Evolutionary conservation across 2,888 invertebrate genomes (phyloP), one percentile per base, ranked within the genome.

Genomic region (Lithophane socia): DNA sequence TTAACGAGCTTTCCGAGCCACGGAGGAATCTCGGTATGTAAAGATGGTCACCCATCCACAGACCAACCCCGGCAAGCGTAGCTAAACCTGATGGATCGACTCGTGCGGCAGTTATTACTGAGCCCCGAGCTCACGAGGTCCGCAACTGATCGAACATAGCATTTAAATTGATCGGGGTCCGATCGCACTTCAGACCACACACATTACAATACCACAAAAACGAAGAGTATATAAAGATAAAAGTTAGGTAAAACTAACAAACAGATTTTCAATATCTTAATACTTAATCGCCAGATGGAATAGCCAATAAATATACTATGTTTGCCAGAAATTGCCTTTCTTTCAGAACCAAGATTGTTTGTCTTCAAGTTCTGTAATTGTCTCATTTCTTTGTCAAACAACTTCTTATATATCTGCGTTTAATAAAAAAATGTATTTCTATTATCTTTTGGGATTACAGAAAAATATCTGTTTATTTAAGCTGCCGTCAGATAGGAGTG

Each of bases 381-480:
- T 29, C 70, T 82, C 69, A 82, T 86, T 69, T 76, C 82, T 82
- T 82, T 76, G 64, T 69, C 86, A 82, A 82, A 82, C 68, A 76
- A 72, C 63, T 82, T 72, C 64, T 75, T 82, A 76, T 75, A 76
- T 82, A 85, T 82, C 77, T 65, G 24, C 5, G 71, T 61, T 42
- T 85, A 85, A 76, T 76, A 82, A 82, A 82, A 82, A 83, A 82
- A 73, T 63, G n/a, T 82, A 69, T 83, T 82, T 82, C 61, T 69
- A 58, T 61, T 82, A 72, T 60, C 65, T 71, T 66, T 61, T 49
- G 63, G 13, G 37, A 71, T 85, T 37, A 37, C 13, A 69, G 37
- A 73, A 69, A 58, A 47, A 58, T 74, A 54, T 8, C 2, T 47
- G 10, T 54, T 49, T 24, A 18, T 66, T 42, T 60, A 37, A 61